Percentiles rank a stretch among this genome's conserved stretches.
Conservation (phyloP, 2,888 invertebrate species). For the Molanna angustata region DNA sequence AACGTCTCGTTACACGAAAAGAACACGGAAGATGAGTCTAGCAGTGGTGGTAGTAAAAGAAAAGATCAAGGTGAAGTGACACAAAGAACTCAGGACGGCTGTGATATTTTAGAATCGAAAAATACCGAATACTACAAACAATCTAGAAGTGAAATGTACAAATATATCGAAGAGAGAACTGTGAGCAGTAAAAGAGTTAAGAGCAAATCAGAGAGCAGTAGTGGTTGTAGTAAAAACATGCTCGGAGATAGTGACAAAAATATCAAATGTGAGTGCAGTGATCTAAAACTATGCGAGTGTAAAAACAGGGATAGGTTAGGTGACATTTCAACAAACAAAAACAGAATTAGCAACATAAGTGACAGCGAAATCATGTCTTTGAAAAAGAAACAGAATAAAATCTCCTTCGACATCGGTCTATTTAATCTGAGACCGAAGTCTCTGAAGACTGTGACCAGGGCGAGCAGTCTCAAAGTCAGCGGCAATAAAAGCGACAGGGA, state of each 20-base stretch:
- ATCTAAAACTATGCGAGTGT: constrained; percentile 2
- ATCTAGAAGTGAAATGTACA: constrained; percentile 12
- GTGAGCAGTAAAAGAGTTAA: background rate
- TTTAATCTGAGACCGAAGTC: constrained; percentile 27
- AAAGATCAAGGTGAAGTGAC: no score
- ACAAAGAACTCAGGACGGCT: constrained; percentile 29
- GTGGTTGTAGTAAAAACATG: constrained; percentile 2
- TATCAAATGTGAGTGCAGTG: constrained; percentile 3
- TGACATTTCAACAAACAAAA: background rate
- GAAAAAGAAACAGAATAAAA: constrained; percentile 28
- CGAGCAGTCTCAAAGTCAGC: constrained; percentile 25
- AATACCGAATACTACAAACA: constrained; percentile 2
- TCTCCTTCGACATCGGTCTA: constrained; percentile 24
- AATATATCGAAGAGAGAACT: constrained; percentile 3
- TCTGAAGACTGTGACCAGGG: constrained; percentile 18
- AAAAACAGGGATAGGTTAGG: no score
- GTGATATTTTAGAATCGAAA: constrained; percentile 26
- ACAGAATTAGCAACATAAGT: constrained; percentile 8
- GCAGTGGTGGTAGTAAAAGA: background rate
- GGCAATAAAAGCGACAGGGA: background rate
- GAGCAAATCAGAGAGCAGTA: background rate
- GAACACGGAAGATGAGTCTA: background rate
- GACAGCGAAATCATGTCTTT: constrained; percentile 28
- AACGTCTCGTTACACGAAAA: constrained; percentile 10
- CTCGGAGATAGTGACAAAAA: background rate